Evolutionary conservation across 2,113 vertebrate genomes (phyloP), one percentile per base, ranked within the genome.

Genomic region (Romanogobio albipinnatus): DNA sequence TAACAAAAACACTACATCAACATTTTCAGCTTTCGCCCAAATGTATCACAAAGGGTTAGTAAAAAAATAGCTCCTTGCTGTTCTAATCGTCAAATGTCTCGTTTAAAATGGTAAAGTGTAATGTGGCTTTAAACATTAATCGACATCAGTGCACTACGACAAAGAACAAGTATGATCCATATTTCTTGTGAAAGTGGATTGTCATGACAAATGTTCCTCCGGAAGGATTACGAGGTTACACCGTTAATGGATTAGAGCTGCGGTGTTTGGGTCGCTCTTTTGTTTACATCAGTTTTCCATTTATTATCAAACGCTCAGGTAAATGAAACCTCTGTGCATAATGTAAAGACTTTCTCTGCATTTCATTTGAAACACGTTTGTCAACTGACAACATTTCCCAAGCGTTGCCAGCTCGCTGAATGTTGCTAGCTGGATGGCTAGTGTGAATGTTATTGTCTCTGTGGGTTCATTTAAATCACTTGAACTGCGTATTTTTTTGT

Each of bases 201-300:
- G 24, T 62, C 36, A 4, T 22, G 1, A 29, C 17, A 59, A 58
- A 64, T 66, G 75, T 85, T 85, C 84, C 89, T 85, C 91, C 94
- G 93, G 94, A 94, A 82, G 77, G 19, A 84, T 93, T 94, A 89
- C n/a, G 68, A 84, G 87, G 94, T 88, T 88, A 93, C 93, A 94
- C 92, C 75, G 84, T 39, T 56, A 9, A 15, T 81, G 90, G 94
- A 94, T 94, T 93, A 93, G 93, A 91, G 90, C 90, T 93, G 92
- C 91, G 87, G 91, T 92, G 87, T 88, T 86, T 86, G 88, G 89
- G 36, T 88, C 90, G 85, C 91, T 89, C 92, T 88, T 91, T 91
- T 94, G 92, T 95, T 95, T 94, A 93, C 92, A 90, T 94, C 89
- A 90, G n/a, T 17, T 90, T 89, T 82, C 71, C 10, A 3, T 43